Conservation (phyloP, 2,113 vertebrate species). For the Isurus oxyrinchus region DNA sequence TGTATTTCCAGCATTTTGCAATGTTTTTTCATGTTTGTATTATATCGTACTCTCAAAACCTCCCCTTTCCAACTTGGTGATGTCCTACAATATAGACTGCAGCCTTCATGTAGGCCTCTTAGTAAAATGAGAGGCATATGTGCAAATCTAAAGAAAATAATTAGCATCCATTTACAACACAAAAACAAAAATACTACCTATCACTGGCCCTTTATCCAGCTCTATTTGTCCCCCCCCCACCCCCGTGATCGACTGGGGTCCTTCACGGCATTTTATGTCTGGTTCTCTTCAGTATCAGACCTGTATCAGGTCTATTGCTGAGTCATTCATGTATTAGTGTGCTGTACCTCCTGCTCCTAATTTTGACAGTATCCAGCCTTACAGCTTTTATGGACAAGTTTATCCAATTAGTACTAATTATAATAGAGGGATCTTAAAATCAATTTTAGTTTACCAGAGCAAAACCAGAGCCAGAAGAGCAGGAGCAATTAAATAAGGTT, state of each 20-base stretch:
- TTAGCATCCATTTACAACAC: too few relatives aligned
- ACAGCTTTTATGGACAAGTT: background rate
- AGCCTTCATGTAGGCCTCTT: background rate
- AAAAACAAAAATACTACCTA: too few relatives aligned
- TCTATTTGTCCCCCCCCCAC: too few relatives aligned
- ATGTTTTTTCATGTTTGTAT: background rate
- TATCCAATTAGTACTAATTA: background rate
- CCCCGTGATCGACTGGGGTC: background rate
- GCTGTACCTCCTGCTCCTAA: background rate
- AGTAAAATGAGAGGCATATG: background rate
- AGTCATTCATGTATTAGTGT: background rate
- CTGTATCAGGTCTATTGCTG: background rate
- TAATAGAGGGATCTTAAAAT: background rate
- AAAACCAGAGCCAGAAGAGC: background rate
- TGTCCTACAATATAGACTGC: background rate
- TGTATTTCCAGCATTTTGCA: background rate
- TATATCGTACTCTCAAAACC: background rate
- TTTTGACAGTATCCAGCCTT: background rate
- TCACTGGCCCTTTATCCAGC: too few relatives aligned
- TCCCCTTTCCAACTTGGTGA: background rate
- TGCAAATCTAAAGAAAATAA: background rate
- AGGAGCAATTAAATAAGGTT: background rate
- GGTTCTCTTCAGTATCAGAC: background rate
- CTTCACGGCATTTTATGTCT: background rate
- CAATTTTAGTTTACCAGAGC: background rate